A percentile compares a stretch with the other conserved stretches of the same genome.
These are phyloP conservation scores for Abscondita cerata DNA, from an alignment of 2,888 invertebrate species.

Conservation along the genomic window DNA sequence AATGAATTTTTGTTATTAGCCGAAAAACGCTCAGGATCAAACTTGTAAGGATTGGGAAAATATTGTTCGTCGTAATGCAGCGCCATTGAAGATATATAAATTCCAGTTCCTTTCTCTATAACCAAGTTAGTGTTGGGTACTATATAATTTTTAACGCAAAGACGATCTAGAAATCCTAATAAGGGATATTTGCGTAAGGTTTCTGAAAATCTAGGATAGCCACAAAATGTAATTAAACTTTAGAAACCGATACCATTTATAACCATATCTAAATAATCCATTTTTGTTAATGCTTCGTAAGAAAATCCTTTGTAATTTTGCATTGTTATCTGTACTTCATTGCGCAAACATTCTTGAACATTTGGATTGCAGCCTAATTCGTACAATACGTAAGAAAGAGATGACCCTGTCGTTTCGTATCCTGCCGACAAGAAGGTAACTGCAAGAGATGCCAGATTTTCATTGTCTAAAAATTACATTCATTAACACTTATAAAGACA, in stretches of 20 bases:
- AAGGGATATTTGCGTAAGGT: neutral
- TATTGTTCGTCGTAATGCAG: neutral
- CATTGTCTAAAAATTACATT: constrained; percentile 22
- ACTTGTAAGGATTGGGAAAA: neutral
- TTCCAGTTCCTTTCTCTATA: neutral
- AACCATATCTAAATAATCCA: constrained; percentile 63
- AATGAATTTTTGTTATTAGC: neutral
- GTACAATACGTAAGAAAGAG: constrained; percentile 58
- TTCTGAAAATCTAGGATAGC: neutral
- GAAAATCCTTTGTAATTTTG: constrained; percentile 53
- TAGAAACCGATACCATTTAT: constrained; percentile 52
- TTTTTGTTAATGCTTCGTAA: constrained; percentile 59
- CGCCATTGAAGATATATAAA: neutral
- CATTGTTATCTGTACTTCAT: constrained; percentile 55
- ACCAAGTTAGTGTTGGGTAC: neutral
- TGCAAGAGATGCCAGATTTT: constrained; percentile 54
- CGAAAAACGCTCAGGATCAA: neutral
- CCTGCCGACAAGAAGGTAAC: constrained; percentile 63
- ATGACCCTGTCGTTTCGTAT: constrained; percentile 62
- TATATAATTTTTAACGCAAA: neutral
- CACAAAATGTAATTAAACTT: no score
- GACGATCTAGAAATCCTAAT: neutral
- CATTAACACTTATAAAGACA: no score
- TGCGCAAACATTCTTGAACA: constrained; percentile 59
- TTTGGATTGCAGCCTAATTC: constrained; percentile 58